These are phyloP conservation scores for Cheumatopsyche charites DNA, from an alignment of 1,140 invertebrate species.

Conservation along the genomic window DNA sequence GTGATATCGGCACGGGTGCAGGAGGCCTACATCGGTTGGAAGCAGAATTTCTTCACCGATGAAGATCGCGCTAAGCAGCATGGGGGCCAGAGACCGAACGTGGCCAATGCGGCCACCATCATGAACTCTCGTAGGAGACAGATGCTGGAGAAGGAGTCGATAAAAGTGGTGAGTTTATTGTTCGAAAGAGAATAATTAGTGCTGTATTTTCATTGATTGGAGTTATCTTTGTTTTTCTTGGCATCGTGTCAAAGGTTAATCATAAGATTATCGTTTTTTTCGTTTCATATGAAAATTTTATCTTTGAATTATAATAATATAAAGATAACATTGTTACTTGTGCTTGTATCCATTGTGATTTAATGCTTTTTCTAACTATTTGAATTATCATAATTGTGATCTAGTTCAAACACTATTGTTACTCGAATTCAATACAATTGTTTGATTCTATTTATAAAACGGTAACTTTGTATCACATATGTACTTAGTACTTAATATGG, in stretches of 20 bases:
- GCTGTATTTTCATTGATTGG: not conserved
- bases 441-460: too few species aligned
- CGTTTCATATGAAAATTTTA: too few species aligned
- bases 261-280: too few species aligned
- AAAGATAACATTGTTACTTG: too few species aligned
- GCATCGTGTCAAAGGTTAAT: too few species aligned
- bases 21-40: constrained; percentile 63
- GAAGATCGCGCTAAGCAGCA: constrained; percentile 50
- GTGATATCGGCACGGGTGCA: constrained; percentile 63
- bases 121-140: constrained; percentile 55
- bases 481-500: too few species aligned
- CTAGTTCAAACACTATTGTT: too few species aligned
- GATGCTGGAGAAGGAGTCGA: constrained; percentile 53
- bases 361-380: not conserved
- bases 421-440: too few species aligned
- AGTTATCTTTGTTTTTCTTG: too few species aligned
- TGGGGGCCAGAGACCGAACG: constrained; percentile 30
- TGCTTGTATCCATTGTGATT: too few species aligned
- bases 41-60: constrained; percentile 53
- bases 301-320: too few species aligned
- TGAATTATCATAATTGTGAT: not conserved
- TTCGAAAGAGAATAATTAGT: constrained; percentile 17
- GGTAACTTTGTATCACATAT: too few species aligned
- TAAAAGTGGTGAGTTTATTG: constrained; percentile 53
- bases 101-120: constrained; percentile 35